Conservation (phyloP, 2,888 invertebrate species). For the Hypolimnas misippus region DNA sequence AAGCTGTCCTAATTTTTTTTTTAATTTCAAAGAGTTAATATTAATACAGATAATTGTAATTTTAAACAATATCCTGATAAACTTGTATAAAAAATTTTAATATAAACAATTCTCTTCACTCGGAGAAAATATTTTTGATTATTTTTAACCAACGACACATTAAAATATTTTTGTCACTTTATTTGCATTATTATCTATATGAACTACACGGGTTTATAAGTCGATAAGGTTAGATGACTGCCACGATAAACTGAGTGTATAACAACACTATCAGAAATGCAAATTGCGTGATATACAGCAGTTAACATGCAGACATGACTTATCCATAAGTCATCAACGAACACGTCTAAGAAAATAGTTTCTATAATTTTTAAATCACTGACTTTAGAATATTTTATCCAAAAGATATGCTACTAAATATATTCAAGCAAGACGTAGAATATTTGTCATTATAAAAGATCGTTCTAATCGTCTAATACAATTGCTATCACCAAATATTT, state of each 20-base stretch:
- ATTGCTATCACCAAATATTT: too few species aligned
- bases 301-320: not conserved
- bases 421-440: too few species aligned
- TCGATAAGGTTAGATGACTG: not conserved
- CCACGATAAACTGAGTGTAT: not conserved
- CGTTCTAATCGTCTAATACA: too few species aligned
- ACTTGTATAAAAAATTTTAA: too few species aligned
- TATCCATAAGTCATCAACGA: not conserved
- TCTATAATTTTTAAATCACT: not conserved
- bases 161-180: not conserved
- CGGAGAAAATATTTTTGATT: too few species aligned
- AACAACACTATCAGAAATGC: not conserved
- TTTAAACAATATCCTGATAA: too few species aligned
- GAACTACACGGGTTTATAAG: constrained; percentile 1
- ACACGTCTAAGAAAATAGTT: not conserved
- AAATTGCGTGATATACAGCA: constrained; percentile 3
- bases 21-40: not conserved
- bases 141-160: too few species aligned
- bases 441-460: too few species aligned
- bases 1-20: not conserved
- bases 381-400: not conserved
- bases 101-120: too few species aligned
- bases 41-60: too few species aligned
- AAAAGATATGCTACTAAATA: too few species aligned
- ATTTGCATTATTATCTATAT: not conserved